These are phyloP conservation scores for Pollenia angustigena DNA, from an alignment of 2,888 invertebrate species.

Conservation along the genomic window DNA sequence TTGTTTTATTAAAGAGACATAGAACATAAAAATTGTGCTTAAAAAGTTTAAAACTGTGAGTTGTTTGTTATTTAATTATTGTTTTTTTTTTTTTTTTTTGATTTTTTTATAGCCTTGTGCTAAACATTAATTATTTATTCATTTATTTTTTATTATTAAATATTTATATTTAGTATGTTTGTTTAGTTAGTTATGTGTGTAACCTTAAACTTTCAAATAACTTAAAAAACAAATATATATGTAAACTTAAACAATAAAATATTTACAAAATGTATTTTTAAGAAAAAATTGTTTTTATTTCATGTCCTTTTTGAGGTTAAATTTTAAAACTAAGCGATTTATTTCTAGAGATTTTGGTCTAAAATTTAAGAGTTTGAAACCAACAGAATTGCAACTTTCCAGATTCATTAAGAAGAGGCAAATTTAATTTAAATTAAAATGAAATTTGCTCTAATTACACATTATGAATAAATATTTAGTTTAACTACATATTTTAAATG, in stretches of 20 bases:
- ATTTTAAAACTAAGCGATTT: slow-evolving; percentile 17
- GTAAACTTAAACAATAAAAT: slow-evolving; percentile 46
- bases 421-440: background rate
- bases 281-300: slow-evolving; percentile 23
- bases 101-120: slow-evolving; percentile 60
- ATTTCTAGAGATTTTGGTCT: slow-evolving; percentile 60
- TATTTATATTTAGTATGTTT: background rate
- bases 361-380: slow-evolving; percentile 63
- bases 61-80: slow-evolving; percentile 22
- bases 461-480: background rate
- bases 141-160: slow-evolving; percentile 12
- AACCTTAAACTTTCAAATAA: slow-evolving; percentile 4
- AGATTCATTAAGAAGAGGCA: slow-evolving; percentile 22
- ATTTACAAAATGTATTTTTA: slow-evolving; percentile 21
- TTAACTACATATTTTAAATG: no score
- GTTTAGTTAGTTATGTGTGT: background rate
- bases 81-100: slow-evolving; percentile 38
- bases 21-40: slow-evolving; percentile 68
- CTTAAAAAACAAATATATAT: slow-evolving; percentile 21
- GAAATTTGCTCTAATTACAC: background rate
- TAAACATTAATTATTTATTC: slow-evolving; percentile 12
- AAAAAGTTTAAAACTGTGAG: slow-evolving; percentile 67
- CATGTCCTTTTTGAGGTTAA: background rate
- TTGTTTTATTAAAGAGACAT: slow-evolving; percentile 19
- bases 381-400: slow-evolving; percentile 64